Conservation (phyloP, 2,113 vertebrate genomes). For the Arvicanthis niloticus region DNA sequence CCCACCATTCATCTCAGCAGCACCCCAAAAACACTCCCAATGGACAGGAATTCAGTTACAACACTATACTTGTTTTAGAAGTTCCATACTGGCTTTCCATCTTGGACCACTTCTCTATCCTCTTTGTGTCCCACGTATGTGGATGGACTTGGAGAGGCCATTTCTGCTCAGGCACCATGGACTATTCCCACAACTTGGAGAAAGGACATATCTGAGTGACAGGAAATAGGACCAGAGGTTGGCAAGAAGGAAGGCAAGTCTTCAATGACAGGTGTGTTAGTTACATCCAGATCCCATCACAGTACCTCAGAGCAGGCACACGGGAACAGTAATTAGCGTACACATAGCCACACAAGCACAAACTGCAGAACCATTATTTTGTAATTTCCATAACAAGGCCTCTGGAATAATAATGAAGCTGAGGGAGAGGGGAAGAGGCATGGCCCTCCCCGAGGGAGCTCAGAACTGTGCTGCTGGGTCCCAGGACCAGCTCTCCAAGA, state of each 20-base stretch:
- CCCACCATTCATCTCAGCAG: neutral
- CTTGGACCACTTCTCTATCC: neutral
- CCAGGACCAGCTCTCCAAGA: neutral
- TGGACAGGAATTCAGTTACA: neutral
- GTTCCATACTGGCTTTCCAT: neutral
- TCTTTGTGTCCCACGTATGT: neutral
- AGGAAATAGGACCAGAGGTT: neutral
- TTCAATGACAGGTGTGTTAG: neutral
- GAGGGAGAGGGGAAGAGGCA: slow-evolving; percentile 34
- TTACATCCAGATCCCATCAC: accelerated
- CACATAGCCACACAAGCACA: slow-evolving; percentile 60
- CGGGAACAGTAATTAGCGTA: neutral
- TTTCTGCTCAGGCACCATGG: neutral
- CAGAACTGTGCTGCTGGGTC: neutral
- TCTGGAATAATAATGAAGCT: slow-evolving; percentile 58
- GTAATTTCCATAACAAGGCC: slow-evolving; percentile 69
- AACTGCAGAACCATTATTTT: slow-evolving; percentile 70
- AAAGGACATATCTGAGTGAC: neutral
- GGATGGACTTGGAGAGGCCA: neutral
- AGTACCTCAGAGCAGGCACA: neutral
- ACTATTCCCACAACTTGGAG: neutral
- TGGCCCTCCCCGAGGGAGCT: neutral
- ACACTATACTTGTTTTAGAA: neutral
- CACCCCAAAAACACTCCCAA: neutral
- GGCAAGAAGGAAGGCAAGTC: neutral